These are phyloP conservation scores for Cacoxenus indagator DNA, from an alignment of 2,888 invertebrate species.

Conservation along the genomic window DNA sequence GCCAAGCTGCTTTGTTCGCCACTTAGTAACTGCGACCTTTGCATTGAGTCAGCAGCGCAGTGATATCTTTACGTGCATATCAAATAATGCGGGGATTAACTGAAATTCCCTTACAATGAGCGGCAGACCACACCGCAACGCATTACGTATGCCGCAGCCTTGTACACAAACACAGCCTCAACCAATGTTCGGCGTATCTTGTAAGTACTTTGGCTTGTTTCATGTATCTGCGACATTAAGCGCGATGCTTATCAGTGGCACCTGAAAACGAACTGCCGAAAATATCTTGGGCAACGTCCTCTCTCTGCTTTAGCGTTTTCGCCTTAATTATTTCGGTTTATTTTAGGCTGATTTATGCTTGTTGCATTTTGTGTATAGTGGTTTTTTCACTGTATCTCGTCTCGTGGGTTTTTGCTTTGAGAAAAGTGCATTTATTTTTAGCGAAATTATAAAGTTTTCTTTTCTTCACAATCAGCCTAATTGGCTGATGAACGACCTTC, in stretches of 20 bases:
- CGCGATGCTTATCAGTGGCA: constrained; percentile 13
- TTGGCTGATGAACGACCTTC: background rate
- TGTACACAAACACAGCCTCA: background rate
- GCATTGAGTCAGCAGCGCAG: background rate
- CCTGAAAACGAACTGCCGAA: constrained; percentile 17
- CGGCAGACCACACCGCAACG: constrained; percentile 19
- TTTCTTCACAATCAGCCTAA: constrained; percentile 15
- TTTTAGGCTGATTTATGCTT: constrained; percentile 15
- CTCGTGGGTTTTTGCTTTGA: background rate
- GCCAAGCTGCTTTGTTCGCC: background rate
- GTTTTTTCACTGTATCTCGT: background rate
- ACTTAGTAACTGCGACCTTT: background rate
- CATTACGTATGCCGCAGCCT: background rate
- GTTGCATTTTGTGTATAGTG: constrained; percentile 1
- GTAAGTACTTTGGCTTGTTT: constrained; percentile 13
- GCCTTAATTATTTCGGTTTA: constrained; percentile 16
- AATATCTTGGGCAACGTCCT: background rate
- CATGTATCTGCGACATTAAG: constrained; percentile 11
- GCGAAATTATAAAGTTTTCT: background rate
- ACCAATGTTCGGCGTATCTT: background rate
- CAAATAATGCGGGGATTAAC: constrained; percentile 27
- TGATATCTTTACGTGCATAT: constrained; percentile 25
- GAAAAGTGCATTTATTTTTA: background rate
- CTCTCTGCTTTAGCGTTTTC: constrained; percentile 8
- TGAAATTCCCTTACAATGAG: constrained; percentile 17